These are phyloP conservation scores for Tiphia femorata DNA, from an alignment of 2,888 invertebrate species.

Conservation along the genomic window DNA sequence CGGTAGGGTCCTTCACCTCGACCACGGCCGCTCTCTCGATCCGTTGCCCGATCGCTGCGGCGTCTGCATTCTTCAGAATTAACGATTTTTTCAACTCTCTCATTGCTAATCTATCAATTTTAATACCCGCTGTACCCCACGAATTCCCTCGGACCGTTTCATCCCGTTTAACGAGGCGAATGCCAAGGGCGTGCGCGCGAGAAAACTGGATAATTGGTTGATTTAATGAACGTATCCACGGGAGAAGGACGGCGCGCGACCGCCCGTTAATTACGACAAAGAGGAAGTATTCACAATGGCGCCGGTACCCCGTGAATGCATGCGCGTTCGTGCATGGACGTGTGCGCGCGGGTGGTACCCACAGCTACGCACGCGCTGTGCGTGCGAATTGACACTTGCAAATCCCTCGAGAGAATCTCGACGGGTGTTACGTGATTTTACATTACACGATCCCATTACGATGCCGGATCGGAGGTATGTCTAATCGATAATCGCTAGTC, in stretches of 20 bases:
- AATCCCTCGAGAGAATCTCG: constrained; percentile 39
- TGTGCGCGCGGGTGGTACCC: not conserved
- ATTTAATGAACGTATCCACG: not conserved
- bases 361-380: constrained; percentile 11
- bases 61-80: too few relatives aligned
- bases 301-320: not conserved
- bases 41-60: too few relatives aligned
- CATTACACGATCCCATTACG: constrained; percentile 37
- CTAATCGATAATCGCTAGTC: constrained; percentile 42
- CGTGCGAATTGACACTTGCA: constrained; percentile 41
- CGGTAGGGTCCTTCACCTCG: too few relatives aligned
- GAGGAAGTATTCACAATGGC: not conserved
- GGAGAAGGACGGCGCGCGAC: not conserved
- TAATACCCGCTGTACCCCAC: not conserved
- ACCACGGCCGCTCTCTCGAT: too few relatives aligned
- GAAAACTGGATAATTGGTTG: constrained; percentile 4
- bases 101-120: too few relatives aligned
- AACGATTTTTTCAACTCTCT: too few relatives aligned
- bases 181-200: not conserved
- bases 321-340: not conserved
- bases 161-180: not conserved
- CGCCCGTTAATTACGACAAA: not conserved
- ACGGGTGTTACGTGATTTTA: constrained; percentile 46
- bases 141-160: not conserved
- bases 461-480: constrained; percentile 45